phyloP scores from a whole-genome alignment of 2,888 invertebrate species.

The Atethmia centrago region DNA sequence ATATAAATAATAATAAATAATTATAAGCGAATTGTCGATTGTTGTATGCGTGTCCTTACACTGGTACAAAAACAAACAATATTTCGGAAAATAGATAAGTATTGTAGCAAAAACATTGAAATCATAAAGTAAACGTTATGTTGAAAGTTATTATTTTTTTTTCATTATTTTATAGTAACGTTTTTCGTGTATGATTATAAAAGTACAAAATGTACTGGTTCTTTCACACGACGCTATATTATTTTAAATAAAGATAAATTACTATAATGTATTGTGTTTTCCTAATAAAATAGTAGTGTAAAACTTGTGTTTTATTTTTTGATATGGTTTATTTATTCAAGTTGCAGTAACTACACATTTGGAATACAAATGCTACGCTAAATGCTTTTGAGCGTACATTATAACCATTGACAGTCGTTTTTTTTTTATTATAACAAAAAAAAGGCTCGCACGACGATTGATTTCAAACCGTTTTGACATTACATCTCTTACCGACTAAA shows the following conservation, averaged over 20 bases:
- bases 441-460: constrained; percentile 28
- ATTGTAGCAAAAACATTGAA: constrained; percentile 64
- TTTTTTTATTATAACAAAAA: constrained; percentile 13
- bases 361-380: constrained; percentile 72
- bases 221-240: constrained; percentile 79
- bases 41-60: constrained; percentile 72
- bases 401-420: constrained; percentile 30
- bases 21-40: constrained; percentile 68
- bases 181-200: constrained; percentile 81
- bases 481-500: background rate
- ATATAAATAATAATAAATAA: constrained; percentile 69
- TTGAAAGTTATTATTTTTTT: constrained; percentile 74
- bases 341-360: constrained; percentile 69
- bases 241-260: constrained; percentile 84
- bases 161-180: constrained; percentile 80
- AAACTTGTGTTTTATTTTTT: constrained; percentile 79
- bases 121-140: constrained; percentile 74
- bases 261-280: constrained; percentile 89
- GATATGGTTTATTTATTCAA: constrained; percentile 76
- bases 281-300: constrained; percentile 88
- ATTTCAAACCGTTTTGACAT: constrained; percentile 16
- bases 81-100: constrained; percentile 70
- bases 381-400: constrained; percentile 67
- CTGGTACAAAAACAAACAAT: constrained; percentile 73
- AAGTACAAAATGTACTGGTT: constrained; percentile 85